Evolutionary conservation across 1,140 invertebrate genomes (phyloP).

Genomic region (Eriosoma lanigerum): DNA sequence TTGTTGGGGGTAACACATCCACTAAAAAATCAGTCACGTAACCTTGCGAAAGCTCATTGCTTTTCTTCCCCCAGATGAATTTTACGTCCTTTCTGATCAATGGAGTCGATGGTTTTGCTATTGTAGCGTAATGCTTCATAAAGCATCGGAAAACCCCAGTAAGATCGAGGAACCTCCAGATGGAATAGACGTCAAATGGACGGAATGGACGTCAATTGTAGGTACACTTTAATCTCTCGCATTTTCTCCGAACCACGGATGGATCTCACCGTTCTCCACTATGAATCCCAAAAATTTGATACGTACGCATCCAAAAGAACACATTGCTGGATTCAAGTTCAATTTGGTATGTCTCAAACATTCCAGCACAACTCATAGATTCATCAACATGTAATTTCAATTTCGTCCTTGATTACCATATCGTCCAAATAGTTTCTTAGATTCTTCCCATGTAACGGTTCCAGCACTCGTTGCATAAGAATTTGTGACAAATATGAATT

Average conservation of each 20-base stretch:
- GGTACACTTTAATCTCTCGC: neutral
- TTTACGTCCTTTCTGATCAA: neutral
- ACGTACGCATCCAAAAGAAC: neutral
- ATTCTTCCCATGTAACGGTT: neutral
- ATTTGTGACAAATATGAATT: conserved; percentile 56
- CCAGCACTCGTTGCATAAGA: conserved; percentile 56
- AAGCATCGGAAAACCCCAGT: conserved; percentile 37
- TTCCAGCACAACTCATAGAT: neutral
- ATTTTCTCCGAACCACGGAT: conserved; percentile 1
- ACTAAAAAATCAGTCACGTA: conserved; percentile 48
- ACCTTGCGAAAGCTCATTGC: neutral
- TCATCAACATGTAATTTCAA: neutral
- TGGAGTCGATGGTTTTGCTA: neutral
- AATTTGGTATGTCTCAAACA: neutral
- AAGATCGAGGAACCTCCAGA: conserved; percentile 7
- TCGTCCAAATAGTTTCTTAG: neutral
- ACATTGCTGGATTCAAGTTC: neutral
- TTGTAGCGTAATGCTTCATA: neutral
- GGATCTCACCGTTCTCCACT: neutral
- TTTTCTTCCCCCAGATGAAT: neutral
- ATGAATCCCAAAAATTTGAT: conserved; percentile 26
- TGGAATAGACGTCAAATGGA: neutral
- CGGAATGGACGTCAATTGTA: too few relatives aligned
- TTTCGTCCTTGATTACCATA: neutral
- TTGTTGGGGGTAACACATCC: conserved; percentile 56